Base-by-base conservation (phyloP, 2,888 invertebrate genomes). In the Synanthedon vespiformis region DNA sequence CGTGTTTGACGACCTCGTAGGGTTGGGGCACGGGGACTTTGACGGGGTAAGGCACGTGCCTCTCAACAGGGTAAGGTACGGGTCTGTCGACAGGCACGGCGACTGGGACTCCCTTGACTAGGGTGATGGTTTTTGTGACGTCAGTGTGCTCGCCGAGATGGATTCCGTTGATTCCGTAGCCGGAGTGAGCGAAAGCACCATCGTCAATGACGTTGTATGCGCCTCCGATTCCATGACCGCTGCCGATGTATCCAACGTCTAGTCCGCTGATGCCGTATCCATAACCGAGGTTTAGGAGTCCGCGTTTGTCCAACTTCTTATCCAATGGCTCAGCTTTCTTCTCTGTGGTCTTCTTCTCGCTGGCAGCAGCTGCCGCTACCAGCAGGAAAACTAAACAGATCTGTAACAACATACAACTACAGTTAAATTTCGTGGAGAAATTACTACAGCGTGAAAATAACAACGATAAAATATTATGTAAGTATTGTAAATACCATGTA, bases 221-320 rank as follows among this genome's bases (percentile, higher is more conserved):
- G 49, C 89, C 89, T 51, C 89, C 89, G 52, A 80, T 53, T 6
- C 89, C 90, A 57, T 90, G 89, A 40, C 90, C 90, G 67, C 74
- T 78, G 52, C 92, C 93, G 63, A 93, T 86, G 73, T 92, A 92
- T 51, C 94, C 94, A 58, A 93, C 79, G 70, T 93, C 93, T 59
- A 93, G 90, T 61, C 93, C 94, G 66, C 91, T 90, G 70, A 90
- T 89, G 56, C 93, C 93, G 76, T 94, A 94, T 53, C 94, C 94
- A 66, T 94, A 94, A 63, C 94, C 94, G 71, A 94, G 88, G 72
- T 92, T 91, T 55, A 93, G 88, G 64, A 94, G 90, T 61, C 94
- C 94, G 63, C 94, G 92, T 81, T 95, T 94, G 83, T 93, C 93
- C 76, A 93, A 89, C 78, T 94, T 94, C 89, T 94, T 93, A 58